Base-by-base conservation (phyloP, 2,888 invertebrate species). In the Dascillus cervinus region DNA sequence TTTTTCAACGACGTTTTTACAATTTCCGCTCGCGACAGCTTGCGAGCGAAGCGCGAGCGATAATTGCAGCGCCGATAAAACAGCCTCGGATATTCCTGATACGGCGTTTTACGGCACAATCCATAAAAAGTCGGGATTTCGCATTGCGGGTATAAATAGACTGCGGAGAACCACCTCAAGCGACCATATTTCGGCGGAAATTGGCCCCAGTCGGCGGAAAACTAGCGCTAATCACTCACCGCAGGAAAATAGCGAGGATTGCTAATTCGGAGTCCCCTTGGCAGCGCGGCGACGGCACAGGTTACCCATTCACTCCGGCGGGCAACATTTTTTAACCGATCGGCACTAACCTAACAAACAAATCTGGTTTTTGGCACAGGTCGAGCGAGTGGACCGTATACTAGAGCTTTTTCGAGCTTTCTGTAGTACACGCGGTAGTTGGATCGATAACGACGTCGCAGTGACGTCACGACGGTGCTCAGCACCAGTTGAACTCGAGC, bases 371-470 rank as follows among this genome's bases (percentile, higher is more conserved):
- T 45, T 45, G 40, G 42, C 46, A 46, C 44, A 34, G 29, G 34
- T 34, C 36, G 33, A 39, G 38, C 40, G 19, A 32, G 42, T 42
- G 44, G 42, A 37, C 47, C 41, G 46, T 39, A 34, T 43, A 45
- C 44, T 39, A 34, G 47, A 44, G 46, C 48, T 48, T 50, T 52
- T 50, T 37, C 43, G 44, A 46, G 50, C 53, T 53, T 55, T 54
- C 52, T 46, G 54, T 46, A 47, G 50, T 50, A 58, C 62, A 62
- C 62, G 62, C 60, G 61, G 61, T 60, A 46, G 35, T 37, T 33
- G 36, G 56, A 64, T 64, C 64, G 62, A 64, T 64, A 62, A 54
- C 59, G 58, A 58, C 59, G 62, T 61, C 62, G 64, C 62, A 63
- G 54, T 64, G 62, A 64, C 62, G 64, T 64, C 62, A 64, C 54